Conservation (phyloP, 2,888 invertebrate species). For the Apodemia arnacis region DNA sequence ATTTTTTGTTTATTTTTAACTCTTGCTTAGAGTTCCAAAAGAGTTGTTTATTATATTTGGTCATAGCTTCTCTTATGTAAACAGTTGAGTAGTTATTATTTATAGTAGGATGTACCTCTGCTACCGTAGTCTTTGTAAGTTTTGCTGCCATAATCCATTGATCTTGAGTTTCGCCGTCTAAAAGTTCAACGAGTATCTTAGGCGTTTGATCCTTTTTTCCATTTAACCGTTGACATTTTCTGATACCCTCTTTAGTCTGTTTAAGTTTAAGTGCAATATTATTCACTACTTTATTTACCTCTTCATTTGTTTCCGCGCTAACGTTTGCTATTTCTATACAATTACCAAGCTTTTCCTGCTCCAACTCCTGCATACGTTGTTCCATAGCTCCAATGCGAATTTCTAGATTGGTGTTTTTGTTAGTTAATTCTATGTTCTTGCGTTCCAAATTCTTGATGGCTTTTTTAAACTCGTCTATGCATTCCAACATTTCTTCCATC, state of each 20-base stretch:
- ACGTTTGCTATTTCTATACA: background rate
- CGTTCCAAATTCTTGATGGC: slow-evolving; percentile 25
- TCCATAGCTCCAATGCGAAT: slow-evolving; percentile 46
- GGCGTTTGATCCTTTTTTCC: slow-evolving; percentile 22
- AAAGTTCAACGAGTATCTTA: slow-evolving; percentile 30
- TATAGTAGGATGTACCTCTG: slow-evolving; percentile 28
- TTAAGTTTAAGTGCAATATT: background rate
- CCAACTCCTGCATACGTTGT: slow-evolving; percentile 63
- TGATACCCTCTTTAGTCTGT: background rate
- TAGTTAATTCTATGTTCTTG: slow-evolving; percentile 25
- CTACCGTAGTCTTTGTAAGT: slow-evolving; percentile 29
- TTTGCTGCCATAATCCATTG: slow-evolving; percentile 47
- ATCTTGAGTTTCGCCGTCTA: slow-evolving; percentile 28
- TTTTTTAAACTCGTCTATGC: slow-evolving; percentile 35
- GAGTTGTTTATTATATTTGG: slow-evolving; percentile 35
- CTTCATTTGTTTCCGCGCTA: background rate
- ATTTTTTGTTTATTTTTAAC: slow-evolving; percentile 34
- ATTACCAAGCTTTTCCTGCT: slow-evolving; percentile 45
- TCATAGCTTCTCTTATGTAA: slow-evolving; percentile 47
- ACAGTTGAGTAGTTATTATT: slow-evolving; percentile 24
- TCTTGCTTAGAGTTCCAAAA: slow-evolving; percentile 48
- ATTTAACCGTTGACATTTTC: background rate
- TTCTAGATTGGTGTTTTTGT: slow-evolving; percentile 34
- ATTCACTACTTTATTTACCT: background rate
- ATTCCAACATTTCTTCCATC: slow-evolving; percentile 51